Base-by-base conservation (phyloP, 2,888 invertebrate species). In the Dasysyrphus tricinctus region DNA sequence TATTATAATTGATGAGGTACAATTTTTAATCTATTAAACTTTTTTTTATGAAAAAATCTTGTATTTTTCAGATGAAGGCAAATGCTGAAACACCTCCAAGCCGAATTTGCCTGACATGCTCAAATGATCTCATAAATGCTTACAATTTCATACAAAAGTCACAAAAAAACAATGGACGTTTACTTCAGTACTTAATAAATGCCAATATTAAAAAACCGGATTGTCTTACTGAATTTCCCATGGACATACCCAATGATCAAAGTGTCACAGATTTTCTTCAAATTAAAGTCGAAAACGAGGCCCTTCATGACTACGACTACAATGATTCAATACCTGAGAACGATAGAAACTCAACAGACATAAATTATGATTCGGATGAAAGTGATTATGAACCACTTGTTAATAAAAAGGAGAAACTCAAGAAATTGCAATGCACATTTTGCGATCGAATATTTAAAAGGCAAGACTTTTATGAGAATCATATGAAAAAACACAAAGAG, bases 271-370 rank as follows among this genome's bases (percentile, higher is more conserved):
- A 80, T 65, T 75, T 51, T 37, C 54, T 78, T 9, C 78, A 86
- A 59, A 78, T 81, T 0, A 85, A 85, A 75, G 65, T 86, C 44
- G 86, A 86, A 81, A 73, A 78, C 14, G 81, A 86, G 19, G 11
- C 39, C 7, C 3, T 70, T 2, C 51, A 56, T 67, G 85, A 80
- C 7, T 76, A 73, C n/a, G 47, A 65, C 47, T 65, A 65, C 47
- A 65, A 29, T n/a, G 78, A 72, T 5, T 47, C 74, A 39, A n/a
- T 75, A 5, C 14, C 67, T 2, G 75, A 81, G 5, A 61, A 61
- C 2, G 61, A 63, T 24, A 84, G 75, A 49, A 24, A 47, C 3
- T 77, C 76, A 3, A 11, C 72, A 3, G 32, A 51, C 24, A 77
- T 56, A 32, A 54, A 51, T 29, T 75, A 24, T 7, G 78, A 82